Conservation (phyloP, 2,888 invertebrate species). For the Dione juno region DNA sequence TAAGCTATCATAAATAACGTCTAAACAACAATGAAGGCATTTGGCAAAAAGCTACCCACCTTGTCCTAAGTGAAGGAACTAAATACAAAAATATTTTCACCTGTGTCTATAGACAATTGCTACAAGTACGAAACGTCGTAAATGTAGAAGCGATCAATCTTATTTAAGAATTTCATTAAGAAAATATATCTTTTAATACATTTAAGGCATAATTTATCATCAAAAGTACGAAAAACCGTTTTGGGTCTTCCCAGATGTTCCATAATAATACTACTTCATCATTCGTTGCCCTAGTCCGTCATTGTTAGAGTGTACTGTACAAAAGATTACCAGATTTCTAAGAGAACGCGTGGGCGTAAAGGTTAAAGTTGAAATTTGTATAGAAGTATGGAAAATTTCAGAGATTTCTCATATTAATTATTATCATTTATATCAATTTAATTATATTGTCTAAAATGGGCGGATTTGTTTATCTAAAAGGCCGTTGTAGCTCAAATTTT, state of each 20-base stretch:
- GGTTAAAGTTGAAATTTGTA: constrained; percentile 7
- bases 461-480: not conserved
- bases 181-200: no score
- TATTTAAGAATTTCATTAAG: no score
- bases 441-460: not conserved
- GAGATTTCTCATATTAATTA: not conserved
- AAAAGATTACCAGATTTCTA: not conserved
- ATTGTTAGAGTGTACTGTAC: not conserved
- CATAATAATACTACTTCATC: not conserved
- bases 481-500: no score
- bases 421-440: not conserved
- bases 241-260: not conserved
- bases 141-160: no score
- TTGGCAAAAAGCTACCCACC: no score
- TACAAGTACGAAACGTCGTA: no score
- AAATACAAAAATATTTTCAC: no score
- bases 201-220: no score
- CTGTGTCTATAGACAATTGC: no score
- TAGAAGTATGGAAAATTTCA: not conserved
- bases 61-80: no score
- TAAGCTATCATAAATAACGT: no score
- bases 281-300: not conserved
- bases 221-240: not conserved
- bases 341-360: not conserved
- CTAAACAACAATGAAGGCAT: no score